These are phyloP conservation scores for Characodon lateralis DNA, from an alignment of 2,797 vertebrate genomes.

Conservation along the genomic window DNA sequence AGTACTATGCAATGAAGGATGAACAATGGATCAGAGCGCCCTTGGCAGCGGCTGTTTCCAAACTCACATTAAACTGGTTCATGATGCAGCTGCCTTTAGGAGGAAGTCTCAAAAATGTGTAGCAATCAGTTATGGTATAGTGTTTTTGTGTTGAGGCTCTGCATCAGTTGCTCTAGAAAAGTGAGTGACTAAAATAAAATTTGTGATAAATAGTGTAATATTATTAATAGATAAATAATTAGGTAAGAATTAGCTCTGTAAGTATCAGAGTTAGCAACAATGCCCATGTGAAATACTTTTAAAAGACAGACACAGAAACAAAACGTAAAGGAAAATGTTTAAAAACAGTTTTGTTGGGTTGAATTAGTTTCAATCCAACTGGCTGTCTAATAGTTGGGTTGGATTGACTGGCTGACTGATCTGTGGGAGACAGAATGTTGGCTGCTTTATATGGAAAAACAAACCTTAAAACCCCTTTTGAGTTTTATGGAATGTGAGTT, in stretches of 20 bases:
- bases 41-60: not conserved
- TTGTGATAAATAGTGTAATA: not conserved
- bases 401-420: not conserved
- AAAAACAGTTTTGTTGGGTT: not conserved
- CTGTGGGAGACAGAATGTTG: not conserved
- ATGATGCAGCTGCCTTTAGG: not conserved
- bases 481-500: not conserved
- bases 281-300: not conserved
- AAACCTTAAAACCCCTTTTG: not conserved
- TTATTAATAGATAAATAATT: too few relatives aligned
- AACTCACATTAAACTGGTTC: not conserved
- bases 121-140: not conserved
- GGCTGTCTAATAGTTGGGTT: not conserved
- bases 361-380: not conserved
- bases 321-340: not conserved
- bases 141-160: not conserved
- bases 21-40: too few relatives aligned
- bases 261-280: not conserved
- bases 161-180: not conserved
- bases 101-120: not conserved
- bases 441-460: not conserved
- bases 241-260: not conserved
- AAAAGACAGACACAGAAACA: not conserved
- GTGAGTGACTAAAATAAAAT: too few relatives aligned
- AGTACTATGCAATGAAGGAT: conserved; percentile 7